phyloP scores from a whole-genome alignment of 2,888 invertebrate species.

The Laspeyria flexula region DNA sequence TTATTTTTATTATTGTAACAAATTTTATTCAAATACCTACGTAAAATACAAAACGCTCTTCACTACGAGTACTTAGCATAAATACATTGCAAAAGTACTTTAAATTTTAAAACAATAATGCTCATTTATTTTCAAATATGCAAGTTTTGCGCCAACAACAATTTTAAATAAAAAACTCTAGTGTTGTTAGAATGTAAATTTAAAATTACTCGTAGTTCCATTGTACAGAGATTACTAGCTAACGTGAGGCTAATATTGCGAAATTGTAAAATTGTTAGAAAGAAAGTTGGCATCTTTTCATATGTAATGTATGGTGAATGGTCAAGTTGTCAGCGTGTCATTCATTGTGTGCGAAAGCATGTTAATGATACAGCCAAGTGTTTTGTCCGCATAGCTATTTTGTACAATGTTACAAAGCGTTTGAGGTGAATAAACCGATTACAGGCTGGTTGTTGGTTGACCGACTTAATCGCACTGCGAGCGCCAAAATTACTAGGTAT shows the following conservation, averaged over 20 bases:
- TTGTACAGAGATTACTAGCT: slow-evolving; percentile 26
- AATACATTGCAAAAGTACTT: background rate
- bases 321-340: slow-evolving; percentile 32
- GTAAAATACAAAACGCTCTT: no score
- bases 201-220: slow-evolving; percentile 9
- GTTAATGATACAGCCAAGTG: slow-evolving; percentile 27
- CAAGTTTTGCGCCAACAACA: background rate
- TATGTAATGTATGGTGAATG: slow-evolving; percentile 25
- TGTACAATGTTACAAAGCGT: background rate
- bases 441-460: background rate
- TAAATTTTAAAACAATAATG: background rate
- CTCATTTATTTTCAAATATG: slow-evolving; percentile 1
- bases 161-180: background rate
- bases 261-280: slow-evolving; percentile 33
- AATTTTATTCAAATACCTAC: no score
- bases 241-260: slow-evolving; percentile 13
- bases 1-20: no score
- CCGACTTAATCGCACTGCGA: background rate
- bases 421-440: slow-evolving; percentile 15
- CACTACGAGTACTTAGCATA: background rate
- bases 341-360: slow-evolving; percentile 36
- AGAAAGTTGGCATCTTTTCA: slow-evolving; percentile 41
- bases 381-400: background rate
- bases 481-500: background rate
- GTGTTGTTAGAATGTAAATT: slow-evolving; percentile 1